Evolutionary conservation across 2,797 vertebrate species (phyloP), one percentile per base, ranked within the genome.

Genomic region (Rhynchotus rufescens): DNA sequence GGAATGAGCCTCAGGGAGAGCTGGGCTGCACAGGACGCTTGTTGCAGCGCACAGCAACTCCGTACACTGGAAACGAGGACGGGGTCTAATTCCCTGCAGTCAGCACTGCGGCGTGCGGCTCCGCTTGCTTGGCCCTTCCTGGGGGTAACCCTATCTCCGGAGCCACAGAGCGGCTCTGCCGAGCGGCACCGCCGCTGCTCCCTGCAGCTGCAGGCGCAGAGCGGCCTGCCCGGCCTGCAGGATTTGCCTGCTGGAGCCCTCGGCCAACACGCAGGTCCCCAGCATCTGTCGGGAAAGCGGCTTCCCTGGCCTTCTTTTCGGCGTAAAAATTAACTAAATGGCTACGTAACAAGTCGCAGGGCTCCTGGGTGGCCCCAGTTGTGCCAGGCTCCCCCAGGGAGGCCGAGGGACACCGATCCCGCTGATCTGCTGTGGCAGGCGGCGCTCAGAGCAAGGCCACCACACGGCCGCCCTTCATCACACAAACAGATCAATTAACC

Each of bases 401-500:
- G 36, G 40, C 66, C 65, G 16, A 21, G 1, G 10, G 42, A 89
- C 88, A 82, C 68, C 44, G 56, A 94, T 90, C 85, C 84, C 20
- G 84, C 74, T 91, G 94, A 95, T 90, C 92, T 80, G 89, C 85
- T 94, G 90, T 93, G 86, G 86, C 92, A 95, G 91, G 73, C 93
- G 87, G 78, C 44, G 4, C 94, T 95, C 94, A 95, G 88, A 86
- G 49, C 67, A 91, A 95, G 79, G 93, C 94, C 84, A 45, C 89
- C 69, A 26, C 14, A 7, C 84, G 84, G 71, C 80, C 20, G 0
- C 74, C 78, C 91, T 96, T 96, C 56, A 4, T 95, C 95, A 94
- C 84, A 92, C 82, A 94, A 96, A 86, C 85, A 61, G 93, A 97
- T 96, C 95, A 84, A 95, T 97, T 96, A 96, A 95, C 83, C 82